phyloP scores from a whole-genome alignment of 2,797 vertebrate genomes.

The Cynodonichthys magdalenae region DNA sequence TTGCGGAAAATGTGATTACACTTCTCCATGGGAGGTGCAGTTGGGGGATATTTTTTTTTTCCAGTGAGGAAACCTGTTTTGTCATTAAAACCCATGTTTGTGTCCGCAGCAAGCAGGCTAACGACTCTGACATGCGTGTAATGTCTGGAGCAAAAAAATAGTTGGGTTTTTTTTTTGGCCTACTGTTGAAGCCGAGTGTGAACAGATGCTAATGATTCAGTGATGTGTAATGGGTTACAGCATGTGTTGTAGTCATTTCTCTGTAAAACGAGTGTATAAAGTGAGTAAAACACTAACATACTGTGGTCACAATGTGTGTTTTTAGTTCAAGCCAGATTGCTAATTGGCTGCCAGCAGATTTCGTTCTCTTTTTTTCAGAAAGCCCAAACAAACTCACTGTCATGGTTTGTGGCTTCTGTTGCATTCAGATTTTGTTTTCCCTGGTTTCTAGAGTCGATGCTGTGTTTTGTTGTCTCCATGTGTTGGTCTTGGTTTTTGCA shows the following conservation, averaged over 20 bases:
- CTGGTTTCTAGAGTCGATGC: neutral
- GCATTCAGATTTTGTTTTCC: neutral
- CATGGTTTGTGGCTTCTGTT: neutral
- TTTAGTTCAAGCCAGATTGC: conserved; percentile 34
- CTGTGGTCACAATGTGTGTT: conserved; percentile 15
- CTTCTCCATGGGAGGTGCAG: conserved; percentile 58
- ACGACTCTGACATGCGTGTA: conserved; percentile 21
- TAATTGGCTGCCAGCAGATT: conserved; percentile 19
- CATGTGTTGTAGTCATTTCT: conserved; percentile 30
- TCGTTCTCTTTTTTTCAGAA: neutral
- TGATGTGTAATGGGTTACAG: conserved; percentile 29
- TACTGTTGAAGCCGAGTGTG: conserved; percentile 20
- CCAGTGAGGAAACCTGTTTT: conserved; percentile 27
- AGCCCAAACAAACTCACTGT: neutral
- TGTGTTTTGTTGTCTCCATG: neutral
- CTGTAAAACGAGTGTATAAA: conserved; percentile 25
- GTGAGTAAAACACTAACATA: conserved; percentile 26
- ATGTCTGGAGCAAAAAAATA: conserved; percentile 10
- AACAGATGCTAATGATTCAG: conserved; percentile 48
- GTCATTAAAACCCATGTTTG: conserved; percentile 38
- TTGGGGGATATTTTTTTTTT: conserved; percentile 37
- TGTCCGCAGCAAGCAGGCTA: conserved; percentile 13
- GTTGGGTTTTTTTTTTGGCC: conserved; percentile 3
- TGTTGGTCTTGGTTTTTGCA: neutral
- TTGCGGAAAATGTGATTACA: conserved; percentile 80